These are phyloP conservation scores for Gymnocypris eckloni DNA, from an alignment of 2,797 vertebrate species.

Conservation along the genomic window DNA sequence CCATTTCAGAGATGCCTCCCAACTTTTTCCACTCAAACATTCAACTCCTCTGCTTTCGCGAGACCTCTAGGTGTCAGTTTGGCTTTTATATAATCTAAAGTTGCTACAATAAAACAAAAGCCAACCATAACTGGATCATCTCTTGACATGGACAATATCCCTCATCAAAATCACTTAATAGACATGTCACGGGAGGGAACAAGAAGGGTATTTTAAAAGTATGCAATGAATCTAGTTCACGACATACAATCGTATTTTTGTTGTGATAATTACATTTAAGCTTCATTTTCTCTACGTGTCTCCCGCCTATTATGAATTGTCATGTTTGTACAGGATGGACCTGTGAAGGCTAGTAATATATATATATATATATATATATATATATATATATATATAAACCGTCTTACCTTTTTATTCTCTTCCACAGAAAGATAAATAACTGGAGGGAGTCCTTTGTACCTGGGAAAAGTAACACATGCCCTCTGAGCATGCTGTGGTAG, in stretches of 20 bases:
- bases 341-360: constrained; percentile 57
- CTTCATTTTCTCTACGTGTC: constrained; percentile 3
- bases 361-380: constrained; percentile 45
- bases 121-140: background rate
- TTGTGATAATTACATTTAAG: constrained; percentile 29
- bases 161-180: background rate
- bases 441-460: constrained; percentile 36
- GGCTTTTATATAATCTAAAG: background rate
- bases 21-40: background rate
- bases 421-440: constrained; percentile 57
- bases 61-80: constrained; percentile 19
- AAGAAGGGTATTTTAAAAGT: background rate
- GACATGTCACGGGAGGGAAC: background rate
- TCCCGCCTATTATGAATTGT: constrained; percentile 28
- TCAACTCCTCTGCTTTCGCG: background rate
- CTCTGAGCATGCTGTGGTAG: constrained; percentile 52
- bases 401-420: constrained; percentile 47
- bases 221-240: constrained; percentile 16
- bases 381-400: background rate
- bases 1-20: background rate
- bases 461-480: constrained; percentile 37
- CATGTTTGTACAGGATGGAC: constrained; percentile 33
- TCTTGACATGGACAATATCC: constrained; percentile 27
- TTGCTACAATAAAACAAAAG: constrained; percentile 18
- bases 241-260: background rate